Conservation (phyloP, 2,888 invertebrate genomes). For the Steinernema scapterisci region DNA sequence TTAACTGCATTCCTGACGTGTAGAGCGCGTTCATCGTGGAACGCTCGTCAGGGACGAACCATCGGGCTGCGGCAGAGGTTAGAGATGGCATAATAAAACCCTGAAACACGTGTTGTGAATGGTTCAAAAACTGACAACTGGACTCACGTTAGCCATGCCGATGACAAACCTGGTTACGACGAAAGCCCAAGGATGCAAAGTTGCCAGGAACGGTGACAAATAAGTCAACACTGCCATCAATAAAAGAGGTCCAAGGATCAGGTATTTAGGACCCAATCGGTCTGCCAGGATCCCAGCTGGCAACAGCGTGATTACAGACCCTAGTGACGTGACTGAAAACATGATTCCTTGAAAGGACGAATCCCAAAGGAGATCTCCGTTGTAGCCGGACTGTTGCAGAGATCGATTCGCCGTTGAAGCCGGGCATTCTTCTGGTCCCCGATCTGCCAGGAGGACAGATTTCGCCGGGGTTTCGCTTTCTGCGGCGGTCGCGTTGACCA, state of each 20-base stretch:
- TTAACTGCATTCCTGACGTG: slow-evolving; percentile 59
- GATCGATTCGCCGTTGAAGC: neutral
- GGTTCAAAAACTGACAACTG: neutral
- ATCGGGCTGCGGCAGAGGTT: slow-evolving; percentile 47
- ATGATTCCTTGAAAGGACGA: slow-evolving; percentile 51
- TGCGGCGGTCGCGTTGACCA: neutral
- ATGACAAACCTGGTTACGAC: slow-evolving; percentile 51
- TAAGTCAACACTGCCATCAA: slow-evolving; percentile 45
- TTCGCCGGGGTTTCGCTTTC: neutral
- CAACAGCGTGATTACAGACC: slow-evolving; percentile 49
- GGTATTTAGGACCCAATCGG: slow-evolving; percentile 51
- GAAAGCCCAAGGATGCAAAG: slow-evolving; percentile 43
- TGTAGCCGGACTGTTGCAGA: neutral
- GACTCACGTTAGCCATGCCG: slow-evolving; percentile 49
- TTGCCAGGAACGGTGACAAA: slow-evolving; percentile 50
- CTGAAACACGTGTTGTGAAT: neutral
- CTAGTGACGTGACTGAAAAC: slow-evolving; percentile 56
- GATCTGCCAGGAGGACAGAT: neutral
- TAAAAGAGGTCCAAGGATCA: slow-evolving; percentile 41
- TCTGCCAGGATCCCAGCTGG: slow-evolving; percentile 55
- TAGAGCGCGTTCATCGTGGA: slow-evolving; percentile 54
- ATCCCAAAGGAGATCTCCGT: slow-evolving; percentile 53
- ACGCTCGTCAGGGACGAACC: slow-evolving; percentile 55
- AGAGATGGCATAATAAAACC: slow-evolving; percentile 53
- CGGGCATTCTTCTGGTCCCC: neutral